These are phyloP conservation scores for Anoplolepis gracilipes DNA, from an alignment of 1,140 invertebrate genomes.

Conservation along the genomic window DNA sequence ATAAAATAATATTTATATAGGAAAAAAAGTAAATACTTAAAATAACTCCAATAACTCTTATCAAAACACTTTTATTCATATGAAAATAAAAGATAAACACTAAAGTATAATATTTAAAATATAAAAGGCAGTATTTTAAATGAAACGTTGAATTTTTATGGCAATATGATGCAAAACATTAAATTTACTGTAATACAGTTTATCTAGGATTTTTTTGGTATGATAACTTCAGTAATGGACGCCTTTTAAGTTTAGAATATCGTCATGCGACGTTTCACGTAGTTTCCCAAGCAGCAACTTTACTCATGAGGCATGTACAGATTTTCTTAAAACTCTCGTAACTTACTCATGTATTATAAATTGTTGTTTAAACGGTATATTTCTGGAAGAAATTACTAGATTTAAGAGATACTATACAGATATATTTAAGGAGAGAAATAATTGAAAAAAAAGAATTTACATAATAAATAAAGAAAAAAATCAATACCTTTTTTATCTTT, in stretches of 20 bases:
- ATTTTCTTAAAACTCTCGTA: slow-evolving; percentile 46
- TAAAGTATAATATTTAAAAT: not conserved
- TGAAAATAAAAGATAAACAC: not conserved
- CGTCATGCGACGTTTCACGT: slow-evolving; percentile 17
- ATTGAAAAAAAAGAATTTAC: not conserved
- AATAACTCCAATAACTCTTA: not conserved
- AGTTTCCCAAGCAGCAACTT: slow-evolving; percentile 43
- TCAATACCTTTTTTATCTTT: not conserved
- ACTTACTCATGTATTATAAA: slow-evolving; percentile 38
- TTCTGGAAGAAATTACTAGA: not conserved
- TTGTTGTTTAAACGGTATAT: slow-evolving; percentile 32
- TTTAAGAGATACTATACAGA: not conserved
- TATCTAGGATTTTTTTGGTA: slow-evolving; percentile 24
- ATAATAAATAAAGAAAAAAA: not conserved
- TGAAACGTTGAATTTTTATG: slow-evolving; percentile 20
- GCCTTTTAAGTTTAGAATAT: slow-evolving; percentile 54
- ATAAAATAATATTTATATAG: not conserved
- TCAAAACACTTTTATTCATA: slow-evolving; percentile 4
- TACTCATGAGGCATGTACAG: slow-evolving; percentile 41
- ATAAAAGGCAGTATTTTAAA: not conserved
- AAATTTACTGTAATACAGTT: slow-evolving; percentile 33
- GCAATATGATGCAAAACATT: slow-evolving; percentile 20
- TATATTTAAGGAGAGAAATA: not conserved
- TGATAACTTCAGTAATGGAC: slow-evolving; percentile 39
- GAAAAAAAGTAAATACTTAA: not conserved